Evolutionary conservation across 2,797 vertebrate species (phyloP), one percentile per base, ranked within the genome.

Genomic region (Rhynchonycteris naso): DNA sequence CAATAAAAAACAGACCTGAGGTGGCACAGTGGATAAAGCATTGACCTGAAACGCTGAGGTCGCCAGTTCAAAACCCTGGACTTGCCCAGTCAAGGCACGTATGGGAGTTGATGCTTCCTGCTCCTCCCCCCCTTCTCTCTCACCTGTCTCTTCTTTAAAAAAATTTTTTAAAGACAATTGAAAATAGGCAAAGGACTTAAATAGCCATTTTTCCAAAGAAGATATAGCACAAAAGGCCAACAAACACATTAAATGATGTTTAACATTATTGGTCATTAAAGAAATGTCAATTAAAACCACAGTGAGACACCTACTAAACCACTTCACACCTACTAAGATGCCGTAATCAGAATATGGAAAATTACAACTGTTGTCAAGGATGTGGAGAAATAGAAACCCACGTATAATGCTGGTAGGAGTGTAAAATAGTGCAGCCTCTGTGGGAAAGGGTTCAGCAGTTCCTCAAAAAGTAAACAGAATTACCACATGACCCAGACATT

Each of bases 251-350:
- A 80, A 79, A 76, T 85, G 56, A 65, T 80, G 28, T 75, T 88
- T 38, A 69, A 38, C 33, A 50, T 83, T 63, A 47, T 7, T 80
- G 28, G 59, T 75, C 76, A 82, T 87, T 81, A 91, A 82, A 61
- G 54, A 81, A 88, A 75, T 90, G 21, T 43, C 87, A 68, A 38
- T 69, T 91, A 74, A 91, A 81, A 87, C 52, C 68, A 80, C 65
- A 80, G 6, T 10, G 69, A 91, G 54, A 59, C 79, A 72, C n/a
- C n/a, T n/a, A n/a, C n/a, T n/a, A n/a, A n/a, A n/a, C 47, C 59
- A 88, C 61, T 59, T 92, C 81, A 92, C 14, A 92, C 66, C 38
- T 69, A 15, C 24, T 63, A 86, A 71, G 24, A 35, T 78, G 52
- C 63, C 59, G 0, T 78, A 85, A 47, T 78, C 38, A 92, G 69